Evolutionary conservation across 2,797 vertebrate genomes (phyloP).

Genomic region (Florisuga fusca): DNA sequence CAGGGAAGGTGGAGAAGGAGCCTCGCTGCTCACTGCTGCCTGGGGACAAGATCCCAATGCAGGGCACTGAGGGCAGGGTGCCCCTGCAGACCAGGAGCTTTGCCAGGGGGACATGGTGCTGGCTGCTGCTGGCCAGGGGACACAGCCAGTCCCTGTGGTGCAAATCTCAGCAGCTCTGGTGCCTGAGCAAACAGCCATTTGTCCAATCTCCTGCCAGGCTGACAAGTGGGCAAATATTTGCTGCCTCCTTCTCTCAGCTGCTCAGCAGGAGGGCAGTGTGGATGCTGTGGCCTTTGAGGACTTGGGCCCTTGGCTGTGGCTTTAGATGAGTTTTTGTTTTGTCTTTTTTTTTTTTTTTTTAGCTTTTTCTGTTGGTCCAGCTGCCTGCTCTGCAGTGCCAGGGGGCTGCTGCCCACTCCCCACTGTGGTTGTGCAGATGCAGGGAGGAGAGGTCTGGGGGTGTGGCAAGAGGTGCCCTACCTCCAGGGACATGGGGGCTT

Average conservation of each 20-base stretch:
- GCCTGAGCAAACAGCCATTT: neutral
- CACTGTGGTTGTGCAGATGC: neutral
- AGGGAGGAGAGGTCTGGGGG: rapidly evolving
- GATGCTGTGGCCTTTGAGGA: neutral
- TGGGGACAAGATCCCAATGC: neutral
- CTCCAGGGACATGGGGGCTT: rapidly evolving
- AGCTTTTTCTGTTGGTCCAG: neutral
- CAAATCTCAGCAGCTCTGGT: neutral
- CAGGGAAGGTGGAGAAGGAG: neutral
- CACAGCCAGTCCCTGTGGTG: no score
- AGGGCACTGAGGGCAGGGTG: neutral
- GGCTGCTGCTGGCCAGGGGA: no score
- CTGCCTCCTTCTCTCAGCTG: neutral
- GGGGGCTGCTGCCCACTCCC: no score
- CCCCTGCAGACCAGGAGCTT: no score
- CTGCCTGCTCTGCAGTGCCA: neutral
- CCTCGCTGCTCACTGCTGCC: rapidly evolving
- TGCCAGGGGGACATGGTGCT: no score
- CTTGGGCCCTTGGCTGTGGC: neutral
- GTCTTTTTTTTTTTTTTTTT: no score
- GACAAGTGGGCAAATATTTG: neutral
- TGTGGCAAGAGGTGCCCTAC: neutral
- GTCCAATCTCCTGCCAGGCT: neutral
- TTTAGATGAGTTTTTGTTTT: neutral
- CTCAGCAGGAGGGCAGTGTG: neutral